phyloP scores from a whole-genome alignment of 2,888 invertebrate species.

The Noctua pronuba region DNA sequence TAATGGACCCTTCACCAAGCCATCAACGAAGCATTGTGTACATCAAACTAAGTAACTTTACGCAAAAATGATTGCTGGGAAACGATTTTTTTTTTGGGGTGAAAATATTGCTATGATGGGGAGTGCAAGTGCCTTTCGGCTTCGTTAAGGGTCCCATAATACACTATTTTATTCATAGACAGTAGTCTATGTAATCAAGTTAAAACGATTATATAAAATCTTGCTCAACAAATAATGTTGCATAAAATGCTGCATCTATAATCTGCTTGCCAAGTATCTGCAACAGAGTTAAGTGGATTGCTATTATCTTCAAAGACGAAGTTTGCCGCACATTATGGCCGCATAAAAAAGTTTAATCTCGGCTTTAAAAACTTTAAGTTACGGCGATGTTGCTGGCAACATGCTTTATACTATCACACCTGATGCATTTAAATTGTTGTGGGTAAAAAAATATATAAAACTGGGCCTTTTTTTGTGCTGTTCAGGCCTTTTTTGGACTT shows the following conservation, averaged over 20 bases:
- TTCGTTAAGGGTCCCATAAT: no score
- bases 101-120: no score
- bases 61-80: no score
- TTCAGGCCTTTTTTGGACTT: neutral
- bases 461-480: neutral
- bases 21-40: no score
- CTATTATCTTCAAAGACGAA: constrained; percentile 1
- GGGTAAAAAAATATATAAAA: neutral
- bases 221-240: neutral
- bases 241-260: neutral
- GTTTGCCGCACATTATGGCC: constrained; percentile 19
- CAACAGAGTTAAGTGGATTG: constrained; percentile 20
- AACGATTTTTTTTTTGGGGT: no score
- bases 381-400: neutral
- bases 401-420: neutral
- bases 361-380: constrained; percentile 28
- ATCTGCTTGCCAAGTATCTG: constrained; percentile 12
- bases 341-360: constrained; percentile 20
- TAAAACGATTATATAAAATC: neutral
- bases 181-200: no score
- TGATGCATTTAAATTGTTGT: constrained; percentile 15
- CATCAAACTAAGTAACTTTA: no score
- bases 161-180: no score
- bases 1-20: no score
- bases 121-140: no score